Percentiles rank a stretch among this genome's conserved stretches.
Evolutionary conservation across 1,140 invertebrate species (phyloP).

Genomic region (Lamellibrachia luymesi): DNA sequence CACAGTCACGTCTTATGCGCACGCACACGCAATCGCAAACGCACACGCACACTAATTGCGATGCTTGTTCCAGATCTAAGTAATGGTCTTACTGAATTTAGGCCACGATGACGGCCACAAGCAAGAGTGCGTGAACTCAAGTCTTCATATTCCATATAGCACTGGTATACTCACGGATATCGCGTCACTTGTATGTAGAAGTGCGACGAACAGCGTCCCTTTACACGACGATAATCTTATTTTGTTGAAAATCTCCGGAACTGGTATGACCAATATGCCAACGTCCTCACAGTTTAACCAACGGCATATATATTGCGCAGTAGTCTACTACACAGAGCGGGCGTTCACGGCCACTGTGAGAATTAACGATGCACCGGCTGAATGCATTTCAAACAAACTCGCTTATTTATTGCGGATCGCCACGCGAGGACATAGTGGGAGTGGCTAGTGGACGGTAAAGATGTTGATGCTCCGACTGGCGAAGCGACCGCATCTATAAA

Average conservation of each 20-base stretch:
- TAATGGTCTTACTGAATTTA: not conserved
- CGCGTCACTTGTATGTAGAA: not conserved
- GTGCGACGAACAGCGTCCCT: not conserved
- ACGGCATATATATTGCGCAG: not conserved
- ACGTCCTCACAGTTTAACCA: not conserved
- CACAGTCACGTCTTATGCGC: too few relatives aligned
- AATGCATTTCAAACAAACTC: not conserved
- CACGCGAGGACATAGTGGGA: not conserved
- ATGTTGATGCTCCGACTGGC: not conserved
- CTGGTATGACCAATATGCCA: not conserved
- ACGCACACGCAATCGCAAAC: too few relatives aligned
- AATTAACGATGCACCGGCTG: not conserved
- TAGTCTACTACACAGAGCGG: not conserved
- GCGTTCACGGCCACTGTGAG: not conserved
- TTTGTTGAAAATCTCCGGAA: not conserved
- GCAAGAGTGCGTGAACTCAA: not conserved
- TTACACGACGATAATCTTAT: not conserved
- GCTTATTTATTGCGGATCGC: not conserved
- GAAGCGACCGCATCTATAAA: not conserved
- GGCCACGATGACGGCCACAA: not conserved
- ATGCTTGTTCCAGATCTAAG: not conserved
- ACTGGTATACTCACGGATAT: not conserved
- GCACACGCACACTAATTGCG: not conserved
- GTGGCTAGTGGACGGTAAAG: not conserved
- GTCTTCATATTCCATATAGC: not conserved